phyloP scores from a whole-genome alignment of 2,797 vertebrate species.

The Acipenser oxyrinchus region DNA sequence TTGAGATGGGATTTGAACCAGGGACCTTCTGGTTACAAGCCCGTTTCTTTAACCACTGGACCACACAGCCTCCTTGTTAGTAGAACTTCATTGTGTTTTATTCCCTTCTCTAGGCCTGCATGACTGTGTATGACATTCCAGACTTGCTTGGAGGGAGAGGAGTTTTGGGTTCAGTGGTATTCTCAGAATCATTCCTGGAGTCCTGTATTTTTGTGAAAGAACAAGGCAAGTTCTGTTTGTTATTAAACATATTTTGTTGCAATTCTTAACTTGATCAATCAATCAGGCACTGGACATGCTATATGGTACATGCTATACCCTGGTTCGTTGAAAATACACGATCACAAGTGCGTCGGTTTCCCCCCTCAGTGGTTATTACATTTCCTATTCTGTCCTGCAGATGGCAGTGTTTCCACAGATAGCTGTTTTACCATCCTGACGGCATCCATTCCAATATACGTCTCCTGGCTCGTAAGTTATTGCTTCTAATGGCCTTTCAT shows the following conservation, averaged over 20 bases:
- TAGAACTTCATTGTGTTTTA: neutral
- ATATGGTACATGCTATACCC: too few species aligned
- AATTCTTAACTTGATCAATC: too few species aligned
- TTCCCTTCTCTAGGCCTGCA: slow-evolving; percentile 62
- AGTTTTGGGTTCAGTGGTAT: slow-evolving; percentile 81
- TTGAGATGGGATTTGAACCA: too few species aligned
- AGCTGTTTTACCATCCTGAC: slow-evolving; percentile 79
- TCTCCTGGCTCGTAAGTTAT: slow-evolving; percentile 81
- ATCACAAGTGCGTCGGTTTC: too few species aligned
- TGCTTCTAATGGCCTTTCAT: neutral
- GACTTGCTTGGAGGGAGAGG: slow-evolving; percentile 62
- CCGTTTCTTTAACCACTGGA: too few species aligned
- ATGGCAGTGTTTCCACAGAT: slow-evolving; percentile 78
- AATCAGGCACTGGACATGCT: too few species aligned
- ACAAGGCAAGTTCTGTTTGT: slow-evolving; percentile 55
- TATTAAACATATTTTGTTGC: neutral
- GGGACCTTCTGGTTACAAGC: too few species aligned
- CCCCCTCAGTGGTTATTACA: neutral
- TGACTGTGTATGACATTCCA: slow-evolving; percentile 82
- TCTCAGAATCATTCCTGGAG: slow-evolving; percentile 90
- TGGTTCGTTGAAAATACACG: too few species aligned
- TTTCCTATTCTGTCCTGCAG: slow-evolving; percentile 58
- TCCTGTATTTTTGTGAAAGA: slow-evolving; percentile 83
- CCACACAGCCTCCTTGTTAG: too few species aligned
- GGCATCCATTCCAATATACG: slow-evolving; percentile 71